Conservation (phyloP, 2,888 invertebrate species). For the Tupiocoris notatus region DNA sequence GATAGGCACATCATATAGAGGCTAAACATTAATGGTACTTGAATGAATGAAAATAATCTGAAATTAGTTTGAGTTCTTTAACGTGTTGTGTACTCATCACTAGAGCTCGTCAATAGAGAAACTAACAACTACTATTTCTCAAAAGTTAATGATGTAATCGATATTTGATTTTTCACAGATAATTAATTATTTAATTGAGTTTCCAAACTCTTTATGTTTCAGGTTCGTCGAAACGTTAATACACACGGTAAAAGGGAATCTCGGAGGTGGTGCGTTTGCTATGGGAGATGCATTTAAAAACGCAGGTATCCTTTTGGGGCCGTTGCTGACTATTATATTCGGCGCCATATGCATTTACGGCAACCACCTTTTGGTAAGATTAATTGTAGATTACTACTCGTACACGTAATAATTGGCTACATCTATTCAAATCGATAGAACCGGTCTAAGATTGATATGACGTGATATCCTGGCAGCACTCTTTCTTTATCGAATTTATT, state of each 20-base stretch:
- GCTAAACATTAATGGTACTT: too few relatives aligned
- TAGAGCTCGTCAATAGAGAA: too few relatives aligned
- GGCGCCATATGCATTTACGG: slow-evolving; percentile 88
- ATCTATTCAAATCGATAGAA: too few relatives aligned
- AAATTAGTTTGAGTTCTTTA: too few relatives aligned
- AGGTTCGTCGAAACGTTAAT: slow-evolving; percentile 86
- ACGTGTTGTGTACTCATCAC: too few relatives aligned
- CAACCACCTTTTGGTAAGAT: slow-evolving; percentile 83
- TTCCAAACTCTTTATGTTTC: slow-evolving; percentile 36
- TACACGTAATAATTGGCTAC: too few relatives aligned
- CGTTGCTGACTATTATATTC: slow-evolving; percentile 72
- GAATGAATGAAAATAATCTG: too few relatives aligned
- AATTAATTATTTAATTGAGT: background rate
- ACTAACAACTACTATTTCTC: background rate
- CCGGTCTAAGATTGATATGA: too few relatives aligned
- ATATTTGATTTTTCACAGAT: background rate
- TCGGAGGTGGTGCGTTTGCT: slow-evolving; percentile 93
- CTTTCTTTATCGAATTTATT: too few relatives aligned
- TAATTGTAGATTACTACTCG: too few relatives aligned
- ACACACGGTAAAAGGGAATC: slow-evolving; percentile 91
- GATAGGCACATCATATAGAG: too few relatives aligned
- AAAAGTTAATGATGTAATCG: background rate
- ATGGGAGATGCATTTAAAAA: slow-evolving; percentile 94
- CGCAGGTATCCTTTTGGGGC: slow-evolving; percentile 81
- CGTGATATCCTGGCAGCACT: too few relatives aligned